Percentiles rank a stretch among this genome's conserved stretches.
Conservation (phyloP, 2,113 vertebrate genomes). For the Elanus axillaris region DNA sequence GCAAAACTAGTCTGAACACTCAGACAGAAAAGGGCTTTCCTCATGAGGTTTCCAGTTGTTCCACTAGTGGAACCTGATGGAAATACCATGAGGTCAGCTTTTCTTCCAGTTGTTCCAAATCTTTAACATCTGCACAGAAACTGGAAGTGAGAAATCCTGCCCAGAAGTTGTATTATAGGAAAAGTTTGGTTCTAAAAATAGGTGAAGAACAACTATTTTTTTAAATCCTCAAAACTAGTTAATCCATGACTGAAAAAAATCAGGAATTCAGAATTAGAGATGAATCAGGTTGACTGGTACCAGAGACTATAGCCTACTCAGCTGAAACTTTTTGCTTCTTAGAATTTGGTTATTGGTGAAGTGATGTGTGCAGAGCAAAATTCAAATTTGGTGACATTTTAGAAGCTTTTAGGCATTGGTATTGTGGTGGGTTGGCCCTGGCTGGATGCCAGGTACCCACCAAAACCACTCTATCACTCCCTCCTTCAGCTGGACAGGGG, state of each 20-base stretch:
- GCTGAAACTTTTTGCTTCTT: background rate
- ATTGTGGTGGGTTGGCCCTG: background rate
- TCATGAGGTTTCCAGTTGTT: constrained; percentile 60
- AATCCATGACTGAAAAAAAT: background rate
- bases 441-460: no score
- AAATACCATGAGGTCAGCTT: constrained; percentile 65
- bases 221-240: background rate
- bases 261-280: background rate
- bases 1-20: constrained; percentile 43
- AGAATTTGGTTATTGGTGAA: background rate
- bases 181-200: constrained; percentile 46
- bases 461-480: no score
- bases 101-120: constrained; percentile 59
- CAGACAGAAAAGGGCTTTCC: constrained; percentile 51
- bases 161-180: constrained; percentile 36
- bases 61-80: constrained; percentile 56
- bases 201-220: background rate
- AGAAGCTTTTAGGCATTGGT: background rate
- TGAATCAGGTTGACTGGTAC: background rate
- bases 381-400: background rate
- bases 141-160: constrained; percentile 42
- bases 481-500: no score
- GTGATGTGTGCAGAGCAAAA: background rate
- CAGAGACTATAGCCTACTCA: background rate
- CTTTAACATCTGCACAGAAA: constrained; percentile 65